A percentile compares a stretch with the other conserved stretches of the same genome.
Evolutionary conservation across 2,797 vertebrate genomes (phyloP).

Genomic region (Muscicapa comitata): DNA sequence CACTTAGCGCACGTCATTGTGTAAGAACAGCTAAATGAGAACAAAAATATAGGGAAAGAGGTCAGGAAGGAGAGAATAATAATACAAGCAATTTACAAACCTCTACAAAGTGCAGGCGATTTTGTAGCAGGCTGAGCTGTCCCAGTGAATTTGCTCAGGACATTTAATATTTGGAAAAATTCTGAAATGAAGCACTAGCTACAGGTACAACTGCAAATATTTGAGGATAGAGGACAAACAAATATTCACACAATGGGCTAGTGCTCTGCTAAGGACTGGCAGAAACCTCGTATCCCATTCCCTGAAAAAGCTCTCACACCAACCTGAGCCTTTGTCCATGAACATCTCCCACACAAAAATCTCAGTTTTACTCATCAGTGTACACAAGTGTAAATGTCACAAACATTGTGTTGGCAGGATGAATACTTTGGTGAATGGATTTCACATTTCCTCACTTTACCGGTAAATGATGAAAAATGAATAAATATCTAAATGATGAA

Average conservation of each 20-base stretch:
- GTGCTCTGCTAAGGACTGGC: neutral
- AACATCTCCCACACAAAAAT: neutral
- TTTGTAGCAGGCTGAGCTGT: neutral
- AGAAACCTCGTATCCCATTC: neutral
- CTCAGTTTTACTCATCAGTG: neutral
- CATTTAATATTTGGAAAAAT: neutral
- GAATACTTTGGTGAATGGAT: neutral
- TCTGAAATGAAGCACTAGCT: neutral
- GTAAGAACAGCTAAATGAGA: constrained; percentile 26
- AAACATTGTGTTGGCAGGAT: neutral
- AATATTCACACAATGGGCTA: neutral
- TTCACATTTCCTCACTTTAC: neutral
- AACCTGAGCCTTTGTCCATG: neutral
- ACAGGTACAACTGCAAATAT: neutral
- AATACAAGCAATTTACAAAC: constrained; percentile 10
- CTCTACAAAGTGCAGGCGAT: accelerated
- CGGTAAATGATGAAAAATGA: neutral
- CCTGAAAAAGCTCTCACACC: neutral
- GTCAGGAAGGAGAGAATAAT: constrained; percentile 30
- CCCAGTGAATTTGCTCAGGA: neutral
- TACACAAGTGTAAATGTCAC: neutral
- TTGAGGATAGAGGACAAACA: neutral
- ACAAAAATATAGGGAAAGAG: constrained; percentile 33
- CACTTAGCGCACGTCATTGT: neutral
- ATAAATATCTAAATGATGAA: neutral